Base-by-base conservation (phyloP, 2,888 invertebrate genomes). In the Lithophane ornitopus region DNA sequence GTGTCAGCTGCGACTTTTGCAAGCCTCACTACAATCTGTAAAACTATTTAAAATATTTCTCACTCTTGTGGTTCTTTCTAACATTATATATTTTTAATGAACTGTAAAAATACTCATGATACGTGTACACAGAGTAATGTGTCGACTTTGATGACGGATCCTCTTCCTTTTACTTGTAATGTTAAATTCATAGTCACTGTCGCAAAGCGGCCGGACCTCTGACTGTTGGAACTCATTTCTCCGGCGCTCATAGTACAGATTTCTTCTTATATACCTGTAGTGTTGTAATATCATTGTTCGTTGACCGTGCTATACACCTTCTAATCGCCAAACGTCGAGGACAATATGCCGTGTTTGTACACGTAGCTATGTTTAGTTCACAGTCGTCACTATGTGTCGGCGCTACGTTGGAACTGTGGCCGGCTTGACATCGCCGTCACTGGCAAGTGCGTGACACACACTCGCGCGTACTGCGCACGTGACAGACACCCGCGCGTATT, bases 71-170 rank as follows among this genome's bases (percentile, higher is more conserved):
- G 69, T 39, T 65, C 19, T 81, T 34, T 67, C 19, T 68, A 63
- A 68, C 49, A 63, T 75, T 16, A 66, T 67, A 81, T 79, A 81
- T 59, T 68, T 82, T 12, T 61, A 70, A 78, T 44, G 44, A 46
- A 67, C 61, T 77, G 70, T 61, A 76, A 54, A 70, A 83, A 81
- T 83, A 81, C 84, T 81, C 80, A 83, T 78, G 58, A 59, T 46
- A 68, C 54, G 41, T 28, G 58, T 66, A 22, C 52, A 66, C 56
- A 39, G 28, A n/a, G 39, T 80, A 44, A 61, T 62, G 58, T 79
- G 80, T 71, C 63, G 52, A 68, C 41, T 68, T 67, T 59, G 49
- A 49, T 70, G 49, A 70, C 34, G 26, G 49, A 34, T 52, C 34
- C 52, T 66, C 59, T 74, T 52, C 54, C 49, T 74, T 58, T 52